Conservation (phyloP, 2,113 vertebrate species). For the Passer montanus region DNA sequence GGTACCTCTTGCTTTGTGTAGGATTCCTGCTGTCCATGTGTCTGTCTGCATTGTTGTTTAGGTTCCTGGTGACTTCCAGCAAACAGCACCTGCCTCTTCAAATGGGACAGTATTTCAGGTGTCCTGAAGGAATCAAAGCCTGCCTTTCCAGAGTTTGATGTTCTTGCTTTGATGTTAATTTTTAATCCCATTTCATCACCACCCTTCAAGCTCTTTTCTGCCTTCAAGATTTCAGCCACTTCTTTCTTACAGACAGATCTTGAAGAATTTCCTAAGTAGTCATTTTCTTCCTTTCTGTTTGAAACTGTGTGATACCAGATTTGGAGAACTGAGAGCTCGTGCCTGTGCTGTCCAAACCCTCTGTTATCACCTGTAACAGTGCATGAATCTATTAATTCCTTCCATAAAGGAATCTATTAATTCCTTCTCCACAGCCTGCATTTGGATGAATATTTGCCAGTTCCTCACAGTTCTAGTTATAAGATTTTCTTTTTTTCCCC, state of each 20-base stretch:
- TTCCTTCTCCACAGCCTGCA: not conserved
- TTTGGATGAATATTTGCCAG: not conserved
- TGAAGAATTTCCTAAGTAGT: not conserved
- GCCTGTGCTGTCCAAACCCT: not conserved
- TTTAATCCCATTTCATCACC: not conserved
- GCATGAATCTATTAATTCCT: not conserved
- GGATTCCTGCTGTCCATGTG: not conserved
- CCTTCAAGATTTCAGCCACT: not conserved
- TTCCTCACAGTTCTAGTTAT: not conserved
- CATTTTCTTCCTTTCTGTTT: not conserved
- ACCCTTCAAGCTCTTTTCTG: not conserved
- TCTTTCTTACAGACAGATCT: not conserved
- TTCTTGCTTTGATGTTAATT: not conserved
- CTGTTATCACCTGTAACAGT: not conserved
- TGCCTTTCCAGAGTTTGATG: not conserved
- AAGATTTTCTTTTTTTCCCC: not conserved
- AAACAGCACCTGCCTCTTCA: not conserved
- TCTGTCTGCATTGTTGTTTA: not conserved
- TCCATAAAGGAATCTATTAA: not conserved
- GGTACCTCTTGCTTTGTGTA: not conserved
- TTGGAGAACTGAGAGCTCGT: not conserved
- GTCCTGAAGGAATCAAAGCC: not conserved
- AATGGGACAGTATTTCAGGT: not conserved
- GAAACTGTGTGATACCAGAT: not conserved
- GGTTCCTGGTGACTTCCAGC: not conserved